Base-by-base conservation (phyloP, 2,888 invertebrate genomes). In the Cosmia pyralina region DNA sequence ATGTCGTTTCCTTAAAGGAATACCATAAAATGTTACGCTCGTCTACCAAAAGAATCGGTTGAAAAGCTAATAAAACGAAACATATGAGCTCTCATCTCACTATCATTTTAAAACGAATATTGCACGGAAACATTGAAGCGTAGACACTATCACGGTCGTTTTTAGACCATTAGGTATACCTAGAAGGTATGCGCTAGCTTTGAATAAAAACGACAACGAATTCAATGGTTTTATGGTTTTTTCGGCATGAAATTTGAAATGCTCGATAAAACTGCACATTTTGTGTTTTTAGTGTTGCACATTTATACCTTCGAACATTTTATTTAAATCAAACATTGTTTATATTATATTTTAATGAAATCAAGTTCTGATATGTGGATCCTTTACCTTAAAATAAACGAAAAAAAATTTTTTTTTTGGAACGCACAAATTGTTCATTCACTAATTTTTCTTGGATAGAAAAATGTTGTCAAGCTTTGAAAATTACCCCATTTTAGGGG, bases 121-220 rank as follows among this genome's bases (percentile, higher is more conserved):
- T 58, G 52, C 67, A 59, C 71, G 67, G 63, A 74, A 76, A 65
- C 53, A 28, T 66, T 70, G 63, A 78, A 75, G 44, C 55, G 48
- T 69, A 50, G 62, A 59, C 50, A 62, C 57, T 65, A 58, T 72
- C 82, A 82, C 82, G 79, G 79, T 74, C 79, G 58, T 72, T 22
- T 72, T 22, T 65, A 65, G 8, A 55, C 55, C 64, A 69, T 69
- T 76, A 60, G 52, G n/a, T n/a, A n/a, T n/a, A n/a, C n/a, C n/a
- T n/a, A 41, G 22, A 22, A 41, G 57, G 46, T 55, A 28, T 48
- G 19, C 34, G 46, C 17, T 68, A 59, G 59, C 17, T 68, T 75
- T 68, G 59, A 52, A 70, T 65, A 68, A 70, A 67, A 75, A 71
- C 44, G 22, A 58, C 64, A 63, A 64, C 38, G 34, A 71, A 71